Conservation (phyloP, 2,113 vertebrate genomes). For the Nothobranchius kuhntae region DNA sequence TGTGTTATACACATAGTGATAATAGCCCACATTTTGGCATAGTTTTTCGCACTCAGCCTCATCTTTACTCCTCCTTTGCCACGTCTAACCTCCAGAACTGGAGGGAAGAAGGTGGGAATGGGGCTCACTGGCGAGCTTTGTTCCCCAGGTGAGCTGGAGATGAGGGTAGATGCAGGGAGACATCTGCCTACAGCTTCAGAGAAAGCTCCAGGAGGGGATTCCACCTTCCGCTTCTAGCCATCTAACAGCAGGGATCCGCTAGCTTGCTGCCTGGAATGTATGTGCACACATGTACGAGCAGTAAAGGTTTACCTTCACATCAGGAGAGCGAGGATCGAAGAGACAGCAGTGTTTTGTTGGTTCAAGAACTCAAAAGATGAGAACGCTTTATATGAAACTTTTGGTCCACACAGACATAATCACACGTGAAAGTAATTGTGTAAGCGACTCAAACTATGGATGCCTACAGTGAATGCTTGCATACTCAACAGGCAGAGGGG, state of each 20-base stretch:
- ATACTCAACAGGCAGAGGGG: constrained; percentile 22
- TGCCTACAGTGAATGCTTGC: neutral
- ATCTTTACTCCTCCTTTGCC: constrained; percentile 45
- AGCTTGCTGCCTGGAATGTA: constrained; percentile 24
- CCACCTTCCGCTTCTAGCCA: constrained; percentile 59
- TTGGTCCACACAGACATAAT: neutral
- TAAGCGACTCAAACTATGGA: neutral
- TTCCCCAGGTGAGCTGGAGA: constrained; percentile 60
- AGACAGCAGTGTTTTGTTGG: neutral
- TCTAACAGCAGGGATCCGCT: constrained; percentile 53
- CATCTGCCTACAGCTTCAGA: constrained; percentile 67
- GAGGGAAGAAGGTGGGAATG: constrained; percentile 28
- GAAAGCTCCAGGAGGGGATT: constrained; percentile 64
- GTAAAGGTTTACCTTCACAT: constrained; percentile 22
- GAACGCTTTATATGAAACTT: neutral
- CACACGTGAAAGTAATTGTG: neutral
- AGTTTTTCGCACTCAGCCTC: constrained; percentile 12
- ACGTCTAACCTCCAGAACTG: constrained; percentile 36
- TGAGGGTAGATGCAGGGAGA: constrained; percentile 43
- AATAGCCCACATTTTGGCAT: constrained; percentile 17
- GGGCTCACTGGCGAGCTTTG: constrained; percentile 36
- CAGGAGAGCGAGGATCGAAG: constrained; percentile 6
- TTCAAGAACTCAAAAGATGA: constrained; percentile 3
- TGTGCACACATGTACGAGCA: neutral
- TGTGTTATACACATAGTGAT: constrained; percentile 9